Percentiles rank a stretch among this genome's conserved stretches.
phyloP scores from a whole-genome alignment of 1,140 invertebrate species.

The Dinothrombium tinctorium region DNA sequence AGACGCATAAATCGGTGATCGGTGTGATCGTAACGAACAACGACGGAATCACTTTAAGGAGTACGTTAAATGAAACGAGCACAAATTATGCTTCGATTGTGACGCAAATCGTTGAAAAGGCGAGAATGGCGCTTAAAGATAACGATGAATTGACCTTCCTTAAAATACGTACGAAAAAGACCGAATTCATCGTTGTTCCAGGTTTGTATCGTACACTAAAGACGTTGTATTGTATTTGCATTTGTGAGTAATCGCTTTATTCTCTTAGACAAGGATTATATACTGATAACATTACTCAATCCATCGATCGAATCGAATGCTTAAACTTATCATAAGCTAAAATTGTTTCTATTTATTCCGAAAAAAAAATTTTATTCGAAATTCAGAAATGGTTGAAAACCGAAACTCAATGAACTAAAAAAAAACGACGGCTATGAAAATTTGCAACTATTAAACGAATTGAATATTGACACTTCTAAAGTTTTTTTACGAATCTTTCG shows the following conservation, averaged over 20 bases:
- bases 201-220: slow-evolving; percentile 4
- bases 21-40: slow-evolving; percentile 10
- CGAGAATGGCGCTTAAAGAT: slow-evolving; percentile 10
- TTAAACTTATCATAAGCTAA: neutral
- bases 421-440: neutral
- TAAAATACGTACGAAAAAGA: slow-evolving; percentile 11
- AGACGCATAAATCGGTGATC: slow-evolving; percentile 9
- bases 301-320: slow-evolving; percentile 10
- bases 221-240: neutral
- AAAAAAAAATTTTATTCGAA: neutral
- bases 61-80: slow-evolving; percentile 2
- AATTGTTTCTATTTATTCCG: neutral
- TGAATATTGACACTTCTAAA: too few relatives aligned
- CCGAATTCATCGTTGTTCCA: slow-evolving; percentile 13
- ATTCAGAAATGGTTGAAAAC: neutral
- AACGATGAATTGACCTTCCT: slow-evolving; percentile 13
- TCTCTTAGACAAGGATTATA: slow-evolving; percentile 12
- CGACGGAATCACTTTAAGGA: slow-evolving; percentile 9
- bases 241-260: neutral
- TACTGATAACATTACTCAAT: slow-evolving; percentile 12
- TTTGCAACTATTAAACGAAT: too few relatives aligned
- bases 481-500: neutral
- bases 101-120: slow-evolving; percentile 9
- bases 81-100: slow-evolving; percentile 8
- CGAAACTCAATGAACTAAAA: neutral